Evolutionary conservation across 2,797 vertebrate species (phyloP).

Genomic region (Gadopsis bispinosus): DNA sequence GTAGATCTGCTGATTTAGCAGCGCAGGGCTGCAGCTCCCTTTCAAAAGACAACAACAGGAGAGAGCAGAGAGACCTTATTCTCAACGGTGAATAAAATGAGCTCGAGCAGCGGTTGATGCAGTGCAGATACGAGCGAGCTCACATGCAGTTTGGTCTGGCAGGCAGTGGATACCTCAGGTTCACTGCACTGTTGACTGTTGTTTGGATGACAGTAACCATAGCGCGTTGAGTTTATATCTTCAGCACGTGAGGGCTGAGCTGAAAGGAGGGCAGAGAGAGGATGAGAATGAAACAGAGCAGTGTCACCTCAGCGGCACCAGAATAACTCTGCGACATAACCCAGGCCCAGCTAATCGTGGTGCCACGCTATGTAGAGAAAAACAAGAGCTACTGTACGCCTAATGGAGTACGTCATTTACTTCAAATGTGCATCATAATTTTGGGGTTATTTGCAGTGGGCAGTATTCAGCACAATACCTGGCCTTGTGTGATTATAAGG

Average conservation of each 20-base stretch:
- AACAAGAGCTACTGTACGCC: conserved; percentile 37
- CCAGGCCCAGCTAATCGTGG: conserved; percentile 46
- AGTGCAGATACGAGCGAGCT: conserved; percentile 61
- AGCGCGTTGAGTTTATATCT: conserved; percentile 67
- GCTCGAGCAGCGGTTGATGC: conserved; percentile 54
- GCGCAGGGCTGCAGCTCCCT: conserved; percentile 24
- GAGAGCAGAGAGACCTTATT: conserved; percentile 32
- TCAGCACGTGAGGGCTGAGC: conserved; percentile 62
- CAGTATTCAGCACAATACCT: neutral
- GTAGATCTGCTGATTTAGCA: conserved; percentile 73
- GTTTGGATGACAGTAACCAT: conserved; percentile 81
- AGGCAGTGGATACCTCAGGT: conserved; percentile 36
- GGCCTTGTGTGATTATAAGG: neutral
- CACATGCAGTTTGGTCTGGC: conserved; percentile 61
- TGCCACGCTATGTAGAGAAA: conserved; percentile 40
- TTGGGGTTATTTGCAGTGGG: conserved; percentile 7
- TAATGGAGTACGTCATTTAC: conserved; percentile 22
- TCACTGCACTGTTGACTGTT: conserved; percentile 74
- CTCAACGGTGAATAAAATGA: conserved; percentile 51
- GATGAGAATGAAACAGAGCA: conserved; percentile 55
- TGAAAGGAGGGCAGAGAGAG: conserved; percentile 57
- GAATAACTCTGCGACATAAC: conserved; percentile 60
- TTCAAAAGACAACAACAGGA: conserved; percentile 63
- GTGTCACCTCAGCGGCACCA: conserved; percentile 64
- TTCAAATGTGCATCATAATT: conserved; percentile 18